Evolutionary conservation across 2,797 vertebrate genomes (phyloP).

Genomic region (Mormyrus hasselquistii): DNA sequence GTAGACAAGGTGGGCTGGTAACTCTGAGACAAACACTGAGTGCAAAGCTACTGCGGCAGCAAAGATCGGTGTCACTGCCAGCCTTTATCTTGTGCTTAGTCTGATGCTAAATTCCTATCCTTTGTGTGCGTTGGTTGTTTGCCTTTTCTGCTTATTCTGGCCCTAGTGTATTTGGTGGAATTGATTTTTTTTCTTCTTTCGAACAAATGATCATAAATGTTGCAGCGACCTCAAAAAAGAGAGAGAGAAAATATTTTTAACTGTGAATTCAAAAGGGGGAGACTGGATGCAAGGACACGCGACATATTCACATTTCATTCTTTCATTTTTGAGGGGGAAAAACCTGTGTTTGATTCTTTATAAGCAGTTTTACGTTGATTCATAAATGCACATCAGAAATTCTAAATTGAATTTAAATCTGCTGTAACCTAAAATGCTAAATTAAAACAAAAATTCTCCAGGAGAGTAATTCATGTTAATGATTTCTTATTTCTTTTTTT

Average conservation of each 20-base stretch:
- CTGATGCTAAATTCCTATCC: background rate
- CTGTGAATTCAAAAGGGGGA: background rate
- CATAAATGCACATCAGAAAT: background rate
- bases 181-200: background rate
- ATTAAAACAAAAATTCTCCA: background rate
- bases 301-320: background rate
- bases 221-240: background rate
- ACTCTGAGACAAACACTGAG: background rate
- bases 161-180: background rate
- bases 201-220: constrained; percentile 5
- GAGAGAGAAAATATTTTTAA: background rate
- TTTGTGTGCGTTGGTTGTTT: background rate
- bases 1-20: background rate
- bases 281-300: background rate
- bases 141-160: background rate
- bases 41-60: background rate
- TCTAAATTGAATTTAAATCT: background rate
- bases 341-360: background rate
- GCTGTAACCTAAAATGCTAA: background rate
- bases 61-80: background rate
- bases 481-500: background rate
- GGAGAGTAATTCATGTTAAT: background rate
- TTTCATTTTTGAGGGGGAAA: background rate
- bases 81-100: background rate
- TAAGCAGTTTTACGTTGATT: background rate